These are phyloP conservation scores for Botia almorhae DNA, from an alignment of 2,797 vertebrate species.

Conservation along the genomic window DNA sequence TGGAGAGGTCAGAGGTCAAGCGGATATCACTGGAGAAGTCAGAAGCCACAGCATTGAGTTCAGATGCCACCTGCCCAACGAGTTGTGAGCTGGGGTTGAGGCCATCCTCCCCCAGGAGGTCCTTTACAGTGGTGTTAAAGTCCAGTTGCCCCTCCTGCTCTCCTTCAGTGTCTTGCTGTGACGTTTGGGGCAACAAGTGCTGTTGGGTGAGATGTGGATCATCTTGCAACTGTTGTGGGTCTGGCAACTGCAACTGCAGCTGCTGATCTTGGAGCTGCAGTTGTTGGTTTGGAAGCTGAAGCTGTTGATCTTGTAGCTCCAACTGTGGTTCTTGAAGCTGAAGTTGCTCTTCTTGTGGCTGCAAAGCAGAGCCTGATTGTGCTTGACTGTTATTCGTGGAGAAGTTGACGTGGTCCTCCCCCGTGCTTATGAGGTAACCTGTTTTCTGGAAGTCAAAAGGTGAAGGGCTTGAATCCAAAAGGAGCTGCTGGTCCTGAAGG, in stretches of 20 bases:
- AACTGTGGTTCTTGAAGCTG: constrained; percentile 74
- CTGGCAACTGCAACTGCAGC: constrained; percentile 67
- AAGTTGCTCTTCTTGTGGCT: constrained; percentile 40
- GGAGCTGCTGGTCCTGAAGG: constrained; percentile 66
- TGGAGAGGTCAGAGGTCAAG: constrained; percentile 97
- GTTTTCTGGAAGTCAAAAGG: constrained; percentile 89
- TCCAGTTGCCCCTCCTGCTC: constrained; percentile 82
- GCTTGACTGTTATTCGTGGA: constrained; percentile 82
- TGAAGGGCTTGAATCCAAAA: constrained; percentile 88
- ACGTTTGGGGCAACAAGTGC: constrained; percentile 78
- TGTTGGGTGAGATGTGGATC: constrained; percentile 59
- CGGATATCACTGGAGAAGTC: constrained; percentile 96
- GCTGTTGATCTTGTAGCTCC: constrained; percentile 73
- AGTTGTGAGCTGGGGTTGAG: constrained; percentile 94
- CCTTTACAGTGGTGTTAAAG: constrained; percentile 89
- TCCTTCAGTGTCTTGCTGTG: constrained; percentile 72
- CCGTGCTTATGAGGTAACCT: constrained; percentile 88
- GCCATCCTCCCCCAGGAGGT: constrained; percentile 90
- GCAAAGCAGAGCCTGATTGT: constrained; percentile 81
- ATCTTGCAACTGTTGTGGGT: constrained; percentile 55
- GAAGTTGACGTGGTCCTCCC: constrained; percentile 77
- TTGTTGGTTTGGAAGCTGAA: constrained; percentile 64
- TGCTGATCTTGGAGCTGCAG: constrained; percentile 57
- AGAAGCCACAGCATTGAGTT: constrained; percentile 88
- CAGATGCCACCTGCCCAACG: constrained; percentile 84